Conservation (phyloP, 1,140 invertebrate species). For the Rhizoglyphus robini region DNA sequence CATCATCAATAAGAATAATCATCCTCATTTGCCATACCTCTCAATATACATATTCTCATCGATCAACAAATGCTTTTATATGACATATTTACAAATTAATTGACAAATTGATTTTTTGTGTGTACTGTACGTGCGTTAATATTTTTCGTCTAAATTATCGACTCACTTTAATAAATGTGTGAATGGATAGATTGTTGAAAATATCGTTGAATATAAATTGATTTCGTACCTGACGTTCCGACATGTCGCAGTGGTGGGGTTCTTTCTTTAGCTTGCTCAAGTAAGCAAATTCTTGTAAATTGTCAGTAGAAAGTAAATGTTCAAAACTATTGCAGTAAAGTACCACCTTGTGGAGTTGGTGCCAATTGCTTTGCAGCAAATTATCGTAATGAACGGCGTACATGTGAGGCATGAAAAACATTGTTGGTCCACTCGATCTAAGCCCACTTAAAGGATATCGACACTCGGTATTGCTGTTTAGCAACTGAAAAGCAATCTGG, state of each 20-base stretch:
- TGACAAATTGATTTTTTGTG: neutral
- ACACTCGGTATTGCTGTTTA: neutral
- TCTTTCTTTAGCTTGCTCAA: neutral
- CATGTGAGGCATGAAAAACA: conserved; percentile 14
- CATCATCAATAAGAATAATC: too few species aligned
- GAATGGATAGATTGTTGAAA: neutral
- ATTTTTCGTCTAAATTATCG: neutral
- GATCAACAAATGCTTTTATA: too few species aligned
- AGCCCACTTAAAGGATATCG: neutral
- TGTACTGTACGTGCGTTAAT: too few species aligned
- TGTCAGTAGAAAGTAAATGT: neutral
- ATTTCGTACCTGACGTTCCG: neutral
- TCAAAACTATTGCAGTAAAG: neutral
- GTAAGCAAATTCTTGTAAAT: neutral
- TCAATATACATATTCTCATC: neutral
- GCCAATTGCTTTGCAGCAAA: neutral
- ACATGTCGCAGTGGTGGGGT: neutral
- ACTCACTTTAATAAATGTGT: neutral
- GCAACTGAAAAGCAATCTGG: neutral
- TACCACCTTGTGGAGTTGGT: neutral
- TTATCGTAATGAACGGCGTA: neutral
- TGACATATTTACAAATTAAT: neutral
- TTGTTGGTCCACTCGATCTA: neutral
- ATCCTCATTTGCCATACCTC: too few species aligned
- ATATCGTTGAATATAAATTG: neutral